Evolutionary conservation across 2,113 vertebrate species (phyloP).

Genomic region (Glaucidium brasilianum): DNA sequence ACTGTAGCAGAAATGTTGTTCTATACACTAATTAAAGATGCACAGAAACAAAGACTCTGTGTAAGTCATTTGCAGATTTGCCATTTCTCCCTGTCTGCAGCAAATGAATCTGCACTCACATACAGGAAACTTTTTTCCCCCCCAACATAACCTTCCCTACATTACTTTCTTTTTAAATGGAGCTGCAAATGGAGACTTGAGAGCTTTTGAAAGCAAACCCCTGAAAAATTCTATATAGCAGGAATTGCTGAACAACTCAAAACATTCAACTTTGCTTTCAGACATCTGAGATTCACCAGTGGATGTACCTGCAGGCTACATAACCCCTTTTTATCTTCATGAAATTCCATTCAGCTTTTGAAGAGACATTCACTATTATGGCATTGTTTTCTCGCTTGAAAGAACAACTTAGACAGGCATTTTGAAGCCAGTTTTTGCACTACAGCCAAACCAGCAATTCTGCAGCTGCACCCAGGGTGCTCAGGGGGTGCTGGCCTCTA

Average conservation of each 20-base stretch:
- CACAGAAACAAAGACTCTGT: not conserved
- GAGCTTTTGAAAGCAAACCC: not conserved
- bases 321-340: not conserved
- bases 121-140: not conserved
- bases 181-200: not conserved
- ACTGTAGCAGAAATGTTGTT: not conserved
- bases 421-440: not conserved
- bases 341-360: not conserved
- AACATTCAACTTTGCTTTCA: not conserved
- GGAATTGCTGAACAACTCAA: not conserved
- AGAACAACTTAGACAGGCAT: not conserved
- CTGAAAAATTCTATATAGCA: not conserved
- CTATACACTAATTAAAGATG: not conserved
- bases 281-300: not conserved
- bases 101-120: not conserved
- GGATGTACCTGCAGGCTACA: constrained; percentile 9
- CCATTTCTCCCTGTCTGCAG: not conserved
- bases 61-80: not conserved
- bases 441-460: not conserved
- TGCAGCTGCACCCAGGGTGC: not conserved
- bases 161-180: not conserved
- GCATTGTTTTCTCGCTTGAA: not conserved
- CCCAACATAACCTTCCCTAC: not conserved
- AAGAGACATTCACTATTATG: not conserved
- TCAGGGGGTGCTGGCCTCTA: not conserved